Percentiles rank a stretch among this genome's conserved stretches.
These are phyloP conservation scores for Parnassius orleans DNA, from an alignment of 2,888 invertebrate species.

Conservation along the genomic window DNA sequence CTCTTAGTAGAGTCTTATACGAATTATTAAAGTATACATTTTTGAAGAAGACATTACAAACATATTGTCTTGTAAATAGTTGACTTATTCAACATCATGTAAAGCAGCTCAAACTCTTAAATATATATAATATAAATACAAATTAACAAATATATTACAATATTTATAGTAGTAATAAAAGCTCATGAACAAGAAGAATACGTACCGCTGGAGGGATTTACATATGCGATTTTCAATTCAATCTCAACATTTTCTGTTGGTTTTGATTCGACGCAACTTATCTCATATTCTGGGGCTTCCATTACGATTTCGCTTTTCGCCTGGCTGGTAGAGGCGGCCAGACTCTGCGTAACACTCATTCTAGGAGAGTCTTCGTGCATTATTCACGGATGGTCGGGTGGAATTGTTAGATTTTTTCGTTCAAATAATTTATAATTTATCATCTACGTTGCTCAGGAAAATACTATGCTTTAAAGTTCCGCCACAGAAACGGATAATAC, in stretches of 20 bases:
- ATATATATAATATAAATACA: too few species aligned
- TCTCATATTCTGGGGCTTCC: constrained; percentile 71
- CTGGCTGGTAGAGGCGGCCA: constrained; percentile 83
- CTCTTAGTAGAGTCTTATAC: constrained; percentile 58
- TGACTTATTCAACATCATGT: too few species aligned
- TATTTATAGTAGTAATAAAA: too few species aligned
- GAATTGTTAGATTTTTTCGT: constrained; percentile 58
- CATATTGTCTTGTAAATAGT: too few species aligned
- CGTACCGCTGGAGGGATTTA: constrained; percentile 82
- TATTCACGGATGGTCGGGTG: constrained; percentile 70
- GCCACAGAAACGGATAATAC: constrained; percentile 56
- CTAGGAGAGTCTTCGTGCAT: constrained; percentile 86
- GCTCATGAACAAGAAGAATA: constrained; percentile 33
- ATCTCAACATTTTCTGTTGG: constrained; percentile 74
- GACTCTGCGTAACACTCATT: constrained; percentile 84
- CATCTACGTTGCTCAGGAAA: constrained; percentile 68
- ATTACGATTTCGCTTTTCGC: constrained; percentile 68
- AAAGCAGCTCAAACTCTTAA: too few species aligned
- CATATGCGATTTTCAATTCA: constrained; percentile 83
- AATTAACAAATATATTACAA: too few species aligned
- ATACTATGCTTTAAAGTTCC: constrained; percentile 83
- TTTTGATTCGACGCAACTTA: constrained; percentile 72
- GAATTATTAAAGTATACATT: constrained; percentile 10
- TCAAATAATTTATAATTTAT: constrained; percentile 52
- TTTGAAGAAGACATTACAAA: too few species aligned